Evolutionary conservation across 2,888 invertebrate species (phyloP).

Genomic region (Quadroppia sp.): DNA sequence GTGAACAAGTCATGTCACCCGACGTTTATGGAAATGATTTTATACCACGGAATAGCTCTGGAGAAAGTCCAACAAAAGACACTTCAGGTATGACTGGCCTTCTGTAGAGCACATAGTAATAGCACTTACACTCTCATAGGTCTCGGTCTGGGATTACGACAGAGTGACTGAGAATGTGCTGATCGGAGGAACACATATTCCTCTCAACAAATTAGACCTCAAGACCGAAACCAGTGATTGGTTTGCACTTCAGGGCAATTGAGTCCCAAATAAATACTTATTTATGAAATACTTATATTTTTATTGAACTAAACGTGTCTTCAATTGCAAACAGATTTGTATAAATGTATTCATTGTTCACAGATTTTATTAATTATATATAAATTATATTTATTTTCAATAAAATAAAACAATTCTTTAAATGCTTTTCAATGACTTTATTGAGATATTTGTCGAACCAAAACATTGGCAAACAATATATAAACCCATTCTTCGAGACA

Average conservation of each 20-base stretch:
- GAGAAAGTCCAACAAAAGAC: slow-evolving; percentile 51
- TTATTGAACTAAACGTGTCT: not conserved
- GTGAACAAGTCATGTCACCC: slow-evolving; percentile 88
- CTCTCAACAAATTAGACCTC: slow-evolving; percentile 67
- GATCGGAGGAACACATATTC: slow-evolving; percentile 82
- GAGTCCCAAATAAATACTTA: slow-evolving; percentile 3
- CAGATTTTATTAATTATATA: no score
- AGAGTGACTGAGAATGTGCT: slow-evolving; percentile 90
- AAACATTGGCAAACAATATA: no score
- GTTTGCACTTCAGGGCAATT: slow-evolving; percentile 64
- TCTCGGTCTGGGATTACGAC: slow-evolving; percentile 81
- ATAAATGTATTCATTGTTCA: slow-evolving; percentile 11
- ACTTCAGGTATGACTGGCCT: slow-evolving; percentile 69
- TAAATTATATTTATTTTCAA: no score
- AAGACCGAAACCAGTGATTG: slow-evolving; percentile 76
- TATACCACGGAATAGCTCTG: slow-evolving; percentile 51
- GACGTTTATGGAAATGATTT: slow-evolving; percentile 70
- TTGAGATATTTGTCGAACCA: no score
- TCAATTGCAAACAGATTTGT: not conserved
- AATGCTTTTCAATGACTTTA: no score
- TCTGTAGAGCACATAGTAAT: not conserved
- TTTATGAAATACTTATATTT: slow-evolving; percentile 19
- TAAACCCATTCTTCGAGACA: no score
- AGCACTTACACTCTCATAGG: not conserved
- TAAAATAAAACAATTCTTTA: no score